Evolutionary conservation across 1,140 invertebrate species (phyloP), one percentile per base, ranked within the genome.

Genomic region (Calosoma granatense): DNA sequence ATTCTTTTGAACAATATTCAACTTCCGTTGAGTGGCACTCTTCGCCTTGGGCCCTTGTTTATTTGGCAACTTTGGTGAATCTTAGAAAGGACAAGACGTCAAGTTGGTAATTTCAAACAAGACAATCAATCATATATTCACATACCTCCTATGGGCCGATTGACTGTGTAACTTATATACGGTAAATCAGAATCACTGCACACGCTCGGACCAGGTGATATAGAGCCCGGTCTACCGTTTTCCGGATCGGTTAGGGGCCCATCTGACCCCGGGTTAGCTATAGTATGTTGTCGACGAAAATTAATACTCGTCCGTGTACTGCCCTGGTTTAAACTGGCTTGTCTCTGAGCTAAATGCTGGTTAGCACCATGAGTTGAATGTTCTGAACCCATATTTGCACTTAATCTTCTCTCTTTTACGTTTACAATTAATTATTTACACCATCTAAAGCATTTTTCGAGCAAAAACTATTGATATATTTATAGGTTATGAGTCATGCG

Each of bases 111-210:
- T 22, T 51, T 54, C 22, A 51, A 54, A 3, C 41, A 15, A 36
- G 22, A 21, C 12, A 22, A 23, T 30, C 47, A 21, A 22, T 39
- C 21, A 36, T 58, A 20, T 53, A n/a, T 54, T 53, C 54, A 63
- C 59, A 66, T 69, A 84, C 82, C 83, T 63, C 90, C 91, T 60
- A 95, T 95, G 12, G 92, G 92, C 60, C 90, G 78, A 69, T 94
- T 94, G 1, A 93, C 88, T 0, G 92, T 94, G 61, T 94, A 96
- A 0, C 92, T 94, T 65, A 96, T 92, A 67, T 96, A 97, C 0
- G 94, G 93, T 57, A 96, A 77, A 70, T 97, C 93, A 0, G 87
- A 86, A 70, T 92, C 89, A 0, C 87, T 90, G 68, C 90, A 93
- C 22, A 94, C 84, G 65, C 90, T 93, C 0, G 89, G 85, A 2